A percentile compares a stretch with the other conserved stretches of the same genome.
phyloP scores from a whole-genome alignment of 2,888 invertebrate species.

The Hydraecia micacea region DNA sequence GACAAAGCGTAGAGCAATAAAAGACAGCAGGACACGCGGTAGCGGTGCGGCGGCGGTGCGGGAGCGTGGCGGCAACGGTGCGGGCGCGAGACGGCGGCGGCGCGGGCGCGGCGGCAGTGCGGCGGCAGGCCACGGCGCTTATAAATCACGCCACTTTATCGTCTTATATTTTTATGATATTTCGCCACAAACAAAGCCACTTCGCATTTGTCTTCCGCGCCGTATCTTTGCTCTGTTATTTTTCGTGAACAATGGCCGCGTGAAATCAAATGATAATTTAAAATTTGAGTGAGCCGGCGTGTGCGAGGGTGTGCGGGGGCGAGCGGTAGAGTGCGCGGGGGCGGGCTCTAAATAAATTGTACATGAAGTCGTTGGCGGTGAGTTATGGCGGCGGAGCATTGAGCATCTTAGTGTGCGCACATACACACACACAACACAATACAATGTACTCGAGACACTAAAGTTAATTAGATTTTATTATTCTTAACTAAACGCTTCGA shows the following conservation, averaged over 20 bases:
- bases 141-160: conserved; percentile 82
- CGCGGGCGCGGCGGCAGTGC: conserved; percentile 26
- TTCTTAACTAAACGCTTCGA: background rate
- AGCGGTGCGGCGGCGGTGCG: conserved; percentile 2
- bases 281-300: conserved; percentile 75
- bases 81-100: conserved; percentile 6
- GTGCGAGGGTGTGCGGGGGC: conserved; percentile 22
- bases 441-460: conserved; percentile 29
- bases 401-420: conserved; percentile 37
- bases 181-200: conserved; percentile 83
- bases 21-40: conserved; percentile 22
- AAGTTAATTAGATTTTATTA: conserved; percentile 24
- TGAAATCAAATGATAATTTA: conserved; percentile 84
- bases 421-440: conserved; percentile 3
- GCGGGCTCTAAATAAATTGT: conserved; percentile 74
- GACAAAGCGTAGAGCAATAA: conserved; percentile 51
- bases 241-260: conserved; percentile 78
- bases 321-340: conserved; percentile 27
- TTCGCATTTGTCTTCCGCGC: conserved; percentile 80
- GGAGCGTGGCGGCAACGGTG: background rate
- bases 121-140: conserved; percentile 38
- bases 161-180: conserved; percentile 84
- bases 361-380: conserved; percentile 70
- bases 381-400: conserved; percentile 68
- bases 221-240: conserved; percentile 79